Evolutionary conservation across 2,113 vertebrate species (phyloP).

Genomic region (Bolborhynchus lineola): DNA sequence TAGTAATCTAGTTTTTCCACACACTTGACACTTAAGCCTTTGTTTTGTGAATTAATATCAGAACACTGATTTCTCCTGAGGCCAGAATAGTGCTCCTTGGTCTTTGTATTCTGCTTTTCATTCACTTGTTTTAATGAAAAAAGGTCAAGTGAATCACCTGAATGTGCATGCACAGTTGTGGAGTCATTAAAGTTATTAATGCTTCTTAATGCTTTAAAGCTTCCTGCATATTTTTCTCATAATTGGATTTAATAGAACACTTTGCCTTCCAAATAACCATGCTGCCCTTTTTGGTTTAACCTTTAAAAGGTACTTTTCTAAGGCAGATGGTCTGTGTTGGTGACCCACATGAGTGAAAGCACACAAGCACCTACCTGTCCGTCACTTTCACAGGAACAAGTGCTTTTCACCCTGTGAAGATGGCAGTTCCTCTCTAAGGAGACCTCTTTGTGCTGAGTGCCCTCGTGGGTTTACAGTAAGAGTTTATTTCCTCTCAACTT

Average conservation of each 20-base stretch:
- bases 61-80: not conserved
- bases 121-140: not conserved
- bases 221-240: not conserved
- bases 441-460: not conserved
- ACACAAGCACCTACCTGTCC: accelerated
- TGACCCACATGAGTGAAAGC: not conserved
- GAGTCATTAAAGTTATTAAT: not conserved
- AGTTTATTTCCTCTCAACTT: not conserved
- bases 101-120: not conserved
- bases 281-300: not conserved
- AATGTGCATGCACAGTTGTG: not conserved
- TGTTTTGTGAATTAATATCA: not conserved
- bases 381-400: not conserved
- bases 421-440: not conserved
- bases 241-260: not conserved
- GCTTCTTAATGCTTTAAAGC: not conserved
- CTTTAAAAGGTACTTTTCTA: not conserved
- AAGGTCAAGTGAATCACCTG: not conserved
- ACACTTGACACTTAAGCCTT: not conserved
- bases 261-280: not conserved
- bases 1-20: not conserved
- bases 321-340: not conserved
- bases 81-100: not conserved
- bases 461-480: not conserved
- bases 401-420: not conserved